Evolutionary conservation across 2,888 invertebrate genomes (phyloP), one percentile per base, ranked within the genome.

Genomic region (Urechis unicinctus): DNA sequence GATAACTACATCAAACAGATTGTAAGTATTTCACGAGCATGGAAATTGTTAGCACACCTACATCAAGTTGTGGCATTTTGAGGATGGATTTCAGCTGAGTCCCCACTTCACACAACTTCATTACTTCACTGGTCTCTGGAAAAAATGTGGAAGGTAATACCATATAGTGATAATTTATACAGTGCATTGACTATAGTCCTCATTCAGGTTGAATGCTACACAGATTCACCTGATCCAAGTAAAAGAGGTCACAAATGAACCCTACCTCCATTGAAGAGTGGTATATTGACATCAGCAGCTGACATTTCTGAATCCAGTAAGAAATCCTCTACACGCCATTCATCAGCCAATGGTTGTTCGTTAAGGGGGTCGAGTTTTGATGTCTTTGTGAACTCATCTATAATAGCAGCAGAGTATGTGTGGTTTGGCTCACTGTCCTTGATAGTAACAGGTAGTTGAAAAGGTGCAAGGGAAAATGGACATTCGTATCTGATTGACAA

Each of bases 391-490:
- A 71, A 57, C 54, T 73, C 70, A 53, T 68, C 69, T 31, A 75
- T 68, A 49, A 72, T 62, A 42, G 73, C 71, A 28, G 64, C 70
- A 57, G 73, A 72, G 59, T 67, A 75, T n/a, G 70, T 68, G 59
- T 73, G 68, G 53, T 64, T 69, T 1, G 73, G 73, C 28, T 73
- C 67, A 62, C 70, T 71, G 28, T 62, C 68, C 44, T 67, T 65
- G 42, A 75, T 68, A 30, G 72, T 69, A 58, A 75, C 66, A 26
- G 76, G 75, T 49, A 67, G 62, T 57, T 75, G 73, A 3, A 75
- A 48, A 2, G 71, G 67, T 46, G 66, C 64, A 6, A 76, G 66
- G n/a, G 75, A 72, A 22, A 74, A 68, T 1, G 75, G 76, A 60
- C 71, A 71, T 59, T 75, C 75, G 64, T 55, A 72, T 30, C 68